Conservation (phyloP, 2,797 vertebrate genomes). For the Amblyopsis hoosieri region DNA sequence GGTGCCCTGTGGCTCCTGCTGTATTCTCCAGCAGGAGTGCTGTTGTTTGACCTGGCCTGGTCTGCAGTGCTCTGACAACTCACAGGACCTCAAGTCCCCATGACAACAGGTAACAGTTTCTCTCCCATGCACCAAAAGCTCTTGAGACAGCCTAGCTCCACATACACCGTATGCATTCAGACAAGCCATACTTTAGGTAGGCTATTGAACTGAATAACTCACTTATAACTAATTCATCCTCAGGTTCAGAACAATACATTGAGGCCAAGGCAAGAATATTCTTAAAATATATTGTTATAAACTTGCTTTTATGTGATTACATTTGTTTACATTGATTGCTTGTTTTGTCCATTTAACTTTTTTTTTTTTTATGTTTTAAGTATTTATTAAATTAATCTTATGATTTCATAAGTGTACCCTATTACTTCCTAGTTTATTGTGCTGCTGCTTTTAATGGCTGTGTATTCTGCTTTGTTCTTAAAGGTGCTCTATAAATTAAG, state of each 20-base stretch:
- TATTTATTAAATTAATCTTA: too few relatives aligned
- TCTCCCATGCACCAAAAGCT: conserved; percentile 19
- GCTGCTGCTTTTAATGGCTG: too few relatives aligned
- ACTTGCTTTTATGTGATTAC: too few relatives aligned
- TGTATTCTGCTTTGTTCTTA: too few relatives aligned
- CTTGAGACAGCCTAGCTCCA: conserved; percentile 13
- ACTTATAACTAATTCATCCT: neutral
- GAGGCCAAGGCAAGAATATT: neutral
- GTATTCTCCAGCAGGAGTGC: conserved; percentile 32
- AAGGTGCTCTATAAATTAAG: too few relatives aligned
- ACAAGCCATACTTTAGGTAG: neutral
- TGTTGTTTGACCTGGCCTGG: conserved; percentile 17
- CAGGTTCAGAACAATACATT: neutral
- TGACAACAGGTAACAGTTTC: conserved; percentile 8
- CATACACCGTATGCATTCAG: conserved; percentile 4
- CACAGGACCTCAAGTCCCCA: conserved; percentile 24
- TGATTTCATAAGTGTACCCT: too few relatives aligned
- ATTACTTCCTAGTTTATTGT: too few relatives aligned
- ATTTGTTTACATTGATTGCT: too few relatives aligned
- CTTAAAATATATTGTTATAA: too few relatives aligned
- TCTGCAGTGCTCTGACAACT: conserved; percentile 14
- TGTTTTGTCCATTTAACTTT: too few relatives aligned
- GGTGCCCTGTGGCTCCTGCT: conserved; percentile 70
- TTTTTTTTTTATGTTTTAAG: too few relatives aligned
- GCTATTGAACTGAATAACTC: neutral